phyloP scores from a whole-genome alignment of 2,888 invertebrate species.

The Hypena proboscidalis region DNA sequence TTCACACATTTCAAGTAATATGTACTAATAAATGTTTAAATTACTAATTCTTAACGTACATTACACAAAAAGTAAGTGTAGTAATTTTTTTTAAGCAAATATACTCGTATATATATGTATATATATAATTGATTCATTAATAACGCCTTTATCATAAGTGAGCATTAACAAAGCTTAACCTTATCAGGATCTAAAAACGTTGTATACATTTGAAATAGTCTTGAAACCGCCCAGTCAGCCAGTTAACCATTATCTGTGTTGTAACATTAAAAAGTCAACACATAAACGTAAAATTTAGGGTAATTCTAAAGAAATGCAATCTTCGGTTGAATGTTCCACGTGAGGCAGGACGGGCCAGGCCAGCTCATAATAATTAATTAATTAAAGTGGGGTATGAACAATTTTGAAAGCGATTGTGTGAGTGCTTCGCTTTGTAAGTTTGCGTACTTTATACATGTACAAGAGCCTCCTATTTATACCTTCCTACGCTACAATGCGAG shows the following conservation, averaged over 20 bases:
- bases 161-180: too few relatives aligned
- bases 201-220: too few relatives aligned
- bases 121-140: too few relatives aligned
- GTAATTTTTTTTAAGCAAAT: too few relatives aligned
- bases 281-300: not conserved
- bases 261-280: not conserved
- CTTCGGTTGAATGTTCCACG: slow-evolving; percentile 19
- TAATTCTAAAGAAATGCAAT: slow-evolving; percentile 6
- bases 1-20: too few relatives aligned
- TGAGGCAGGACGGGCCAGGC: slow-evolving; percentile 30
- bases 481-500: slow-evolving; percentile 36
- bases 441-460: slow-evolving; percentile 26
- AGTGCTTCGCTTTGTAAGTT: slow-evolving; percentile 37
- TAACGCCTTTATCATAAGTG: too few relatives aligned
- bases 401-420: slow-evolving; percentile 45
- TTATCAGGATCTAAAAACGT: too few relatives aligned
- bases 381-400: slow-evolving; percentile 46
- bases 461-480: slow-evolving; percentile 27
- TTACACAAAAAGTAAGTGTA: too few relatives aligned
- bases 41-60: too few relatives aligned
- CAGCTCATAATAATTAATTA: slow-evolving; percentile 49
- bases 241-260: not conserved
- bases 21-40: too few relatives aligned
- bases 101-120: too few relatives aligned
- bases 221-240: too few relatives aligned